Evolutionary conservation across 2,797 vertebrate species (phyloP), one percentile per base, ranked within the genome.

Genomic region (Argyrosomus regius): DNA sequence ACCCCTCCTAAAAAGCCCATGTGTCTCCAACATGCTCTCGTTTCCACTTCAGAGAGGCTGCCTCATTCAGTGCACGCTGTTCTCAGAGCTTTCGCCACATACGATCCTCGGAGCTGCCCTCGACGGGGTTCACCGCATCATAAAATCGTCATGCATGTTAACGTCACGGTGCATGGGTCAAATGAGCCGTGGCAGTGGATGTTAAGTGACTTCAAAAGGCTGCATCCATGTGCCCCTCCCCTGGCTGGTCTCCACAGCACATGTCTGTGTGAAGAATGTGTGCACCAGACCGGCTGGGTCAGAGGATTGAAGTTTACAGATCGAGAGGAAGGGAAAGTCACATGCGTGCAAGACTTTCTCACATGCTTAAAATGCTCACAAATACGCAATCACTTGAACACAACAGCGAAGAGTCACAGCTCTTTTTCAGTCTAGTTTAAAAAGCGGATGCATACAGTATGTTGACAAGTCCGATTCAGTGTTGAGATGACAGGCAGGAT

Each of bases 131-230:
- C 83, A 84, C 78, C 52, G 68, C 86, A 57, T 84, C 91, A 69
- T 93, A 91, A 93, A 91, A 86, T 82, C 60, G 39, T 72, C 90
- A 87, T 80, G 81, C 75, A 56, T 80, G 89, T 88, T 81, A 87
- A 77, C 83, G 81, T 75, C 77, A 68, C 13, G 10, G 86, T 58
- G 72, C 84, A 78, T 59, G 83, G 85, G 87, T 82, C 82, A 91
- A 93, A 94, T 86, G 89, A 90, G 87, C 85, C 85, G 2, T 90
- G 84, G 81, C 72, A 1, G 82, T 59, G 78, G 85, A 88, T 81
- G 87, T 88, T 91, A 82, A 86, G 87, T 76, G 85, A 87, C 91
- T 93, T 88, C 81, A 91, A 87, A 88, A 83, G 73, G 76, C 79
- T 31, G 68, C 65, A 18, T 52, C 61, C 68, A 1, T 18, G 28